Percentiles rank a stretch among this genome's conserved stretches.
Conservation (phyloP, 2,797 vertebrate genomes). For the Buceros bicornis region DNA sequence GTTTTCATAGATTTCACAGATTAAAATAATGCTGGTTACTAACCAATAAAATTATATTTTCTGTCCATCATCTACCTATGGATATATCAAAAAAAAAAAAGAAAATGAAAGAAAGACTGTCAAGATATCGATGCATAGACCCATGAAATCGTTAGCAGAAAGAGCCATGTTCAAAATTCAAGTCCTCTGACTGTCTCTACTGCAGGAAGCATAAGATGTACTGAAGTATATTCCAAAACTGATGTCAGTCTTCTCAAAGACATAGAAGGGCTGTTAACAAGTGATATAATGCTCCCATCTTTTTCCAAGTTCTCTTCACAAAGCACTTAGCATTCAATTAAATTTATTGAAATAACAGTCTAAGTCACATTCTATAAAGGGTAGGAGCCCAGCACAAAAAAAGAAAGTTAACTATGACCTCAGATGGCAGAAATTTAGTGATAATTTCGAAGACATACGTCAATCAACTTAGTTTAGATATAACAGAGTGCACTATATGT, state of each 20-base stretch:
- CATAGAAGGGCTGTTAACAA: not conserved
- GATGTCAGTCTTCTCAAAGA: not conserved
- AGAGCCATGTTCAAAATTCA: not conserved
- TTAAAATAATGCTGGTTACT: not conserved
- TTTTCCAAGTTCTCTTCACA: not conserved
- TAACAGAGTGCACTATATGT: not conserved
- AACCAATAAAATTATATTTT: not conserved
- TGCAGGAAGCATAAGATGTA: not conserved
- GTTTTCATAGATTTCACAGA: not conserved
- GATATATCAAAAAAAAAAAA: not conserved
- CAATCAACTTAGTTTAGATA: not conserved
- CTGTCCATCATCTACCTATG: not conserved
- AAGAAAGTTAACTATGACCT: not conserved
- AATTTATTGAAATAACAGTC: not conserved
- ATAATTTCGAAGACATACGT: not conserved
- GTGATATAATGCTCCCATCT: not conserved
- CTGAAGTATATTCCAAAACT: not conserved
- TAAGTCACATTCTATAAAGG: not conserved
- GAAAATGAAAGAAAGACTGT: not conserved
- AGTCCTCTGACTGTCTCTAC: not conserved
- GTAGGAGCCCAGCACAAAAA: not conserved
- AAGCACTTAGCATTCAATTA: not conserved
- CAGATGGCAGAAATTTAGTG: not conserved
- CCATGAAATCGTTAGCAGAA: not conserved
- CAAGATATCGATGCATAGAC: not conserved